Base-by-base conservation (phyloP, 2,113 vertebrate genomes). In the Pseudopodoces humilis region DNA sequence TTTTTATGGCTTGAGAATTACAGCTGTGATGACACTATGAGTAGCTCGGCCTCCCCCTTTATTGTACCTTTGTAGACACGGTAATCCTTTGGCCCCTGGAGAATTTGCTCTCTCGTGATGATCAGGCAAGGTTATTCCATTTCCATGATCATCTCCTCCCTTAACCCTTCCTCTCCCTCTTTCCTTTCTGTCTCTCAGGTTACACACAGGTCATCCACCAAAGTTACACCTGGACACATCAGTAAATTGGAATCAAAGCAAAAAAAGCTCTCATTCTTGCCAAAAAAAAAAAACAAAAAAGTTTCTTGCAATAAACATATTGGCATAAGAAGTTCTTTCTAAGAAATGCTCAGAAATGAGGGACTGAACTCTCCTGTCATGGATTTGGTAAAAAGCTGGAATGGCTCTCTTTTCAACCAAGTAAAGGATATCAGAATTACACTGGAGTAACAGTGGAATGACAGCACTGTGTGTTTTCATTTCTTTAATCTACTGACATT, bases 1-100 rank as follows among this genome's bases (percentile, higher is more conserved):
- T 97, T 97, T 97, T 97, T 97, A 96, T 87, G 94, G 94, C 76
- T 74, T 71, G 87, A 95, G 94, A 98, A 98, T 98, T 97, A 98
- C 96, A 92, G 90, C 53, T 75, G 28, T 69, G 87, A 94, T 97
- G 97, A 97, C 92, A 97, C 89, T 50, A 74, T 49, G 59, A 79
- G 74, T 55, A 71, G 77, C 90, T 90, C 79, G 33, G 94, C 87
- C 90, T 96, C 89, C 60, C 53, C 47, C 94, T 96, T 97, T 96
- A 95, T 53, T 91, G 92, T 90, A 86, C 92, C 95, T 96, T 44
- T 79, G 74, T 68, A 86, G 85, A 39, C 83, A 86, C 1, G 2
- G 33, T 58, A 93, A 93, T 94, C 78, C 58, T 75, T 81, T 43
- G 8, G 88, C 75, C 97, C 63, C 94, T 79, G 46, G 46, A 63